Percentiles rank a stretch among this genome's conserved stretches.
phyloP scores from a whole-genome alignment of 1,140 invertebrate species.

The Drepana arcuata region DNA sequence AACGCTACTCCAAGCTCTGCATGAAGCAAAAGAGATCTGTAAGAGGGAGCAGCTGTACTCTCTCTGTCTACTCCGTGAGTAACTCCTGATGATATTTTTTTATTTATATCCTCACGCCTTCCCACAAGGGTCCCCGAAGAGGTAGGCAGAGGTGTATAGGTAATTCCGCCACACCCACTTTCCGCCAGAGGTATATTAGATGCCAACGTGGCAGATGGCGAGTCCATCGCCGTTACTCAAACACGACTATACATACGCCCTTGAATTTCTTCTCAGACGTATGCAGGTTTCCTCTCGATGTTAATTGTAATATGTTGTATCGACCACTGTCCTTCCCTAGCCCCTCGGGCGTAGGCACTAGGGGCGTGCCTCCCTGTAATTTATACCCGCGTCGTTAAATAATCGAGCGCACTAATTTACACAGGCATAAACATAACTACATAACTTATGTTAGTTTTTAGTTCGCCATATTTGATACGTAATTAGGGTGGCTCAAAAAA shows the following conservation, averaged over 20 bases:
- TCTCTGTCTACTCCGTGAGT: neutral
- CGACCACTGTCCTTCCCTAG: constrained; percentile 22
- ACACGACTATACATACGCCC: neutral
- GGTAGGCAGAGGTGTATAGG: no score
- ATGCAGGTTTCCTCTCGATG: neutral
- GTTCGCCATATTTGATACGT: neutral
- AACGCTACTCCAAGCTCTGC: neutral
- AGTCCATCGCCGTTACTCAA: no score
- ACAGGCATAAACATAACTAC: constrained; percentile 27
- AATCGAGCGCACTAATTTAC: constrained; percentile 38
- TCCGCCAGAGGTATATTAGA: no score
- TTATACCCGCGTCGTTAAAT: constrained; percentile 56
- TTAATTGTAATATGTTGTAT: constrained; percentile 8
- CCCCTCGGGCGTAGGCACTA: constrained; percentile 22
- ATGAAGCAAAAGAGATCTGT: no score
- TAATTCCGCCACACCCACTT: no score
- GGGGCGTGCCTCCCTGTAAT: constrained; percentile 56
- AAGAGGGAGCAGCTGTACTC: neutral
- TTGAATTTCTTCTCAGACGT: neutral
- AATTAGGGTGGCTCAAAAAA: no score
- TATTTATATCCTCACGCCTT: neutral
- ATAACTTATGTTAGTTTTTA: constrained; percentile 25
- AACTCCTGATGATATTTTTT: neutral
- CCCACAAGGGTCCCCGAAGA: no score
- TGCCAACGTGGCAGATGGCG: no score